Conservation (phyloP, 2,113 vertebrate genomes). For the Corynorhinus townsendii region DNA sequence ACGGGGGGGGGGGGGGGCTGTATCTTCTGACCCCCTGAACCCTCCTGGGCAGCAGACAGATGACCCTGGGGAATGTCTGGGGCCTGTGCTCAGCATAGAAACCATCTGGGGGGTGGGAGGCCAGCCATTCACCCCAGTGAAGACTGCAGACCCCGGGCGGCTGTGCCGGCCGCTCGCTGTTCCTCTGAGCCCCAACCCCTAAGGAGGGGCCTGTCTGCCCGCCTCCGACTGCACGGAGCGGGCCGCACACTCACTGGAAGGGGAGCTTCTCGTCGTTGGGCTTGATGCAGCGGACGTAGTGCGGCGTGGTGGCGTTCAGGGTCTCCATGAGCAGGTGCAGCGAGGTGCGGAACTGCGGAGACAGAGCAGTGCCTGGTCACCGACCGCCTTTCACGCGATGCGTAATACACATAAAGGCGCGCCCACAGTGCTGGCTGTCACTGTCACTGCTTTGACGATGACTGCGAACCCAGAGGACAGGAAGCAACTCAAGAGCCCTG, state of each 20-base stretch:
- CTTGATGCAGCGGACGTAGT: slow-evolving; percentile 98
- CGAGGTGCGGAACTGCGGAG: slow-evolving; percentile 91
- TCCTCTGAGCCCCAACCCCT: neutral
- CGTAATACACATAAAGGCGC: neutral
- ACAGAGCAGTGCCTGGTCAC: neutral
- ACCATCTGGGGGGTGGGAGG: fast-evolving
- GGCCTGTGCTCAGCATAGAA: neutral
- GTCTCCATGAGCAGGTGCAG: slow-evolving; percentile 96
- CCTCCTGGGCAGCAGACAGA: neutral
- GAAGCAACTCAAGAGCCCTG: neutral
- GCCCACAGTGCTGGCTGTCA: fast-evolving
- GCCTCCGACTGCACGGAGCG: fast-evolving
- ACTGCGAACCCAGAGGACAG: neutral
- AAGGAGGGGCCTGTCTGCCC: neutral
- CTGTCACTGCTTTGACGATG: no score
- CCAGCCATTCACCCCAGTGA: neutral
- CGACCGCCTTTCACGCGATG: no score
- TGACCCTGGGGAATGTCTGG: neutral
- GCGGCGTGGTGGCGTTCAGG: slow-evolving; percentile 92
- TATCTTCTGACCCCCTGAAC: neutral
- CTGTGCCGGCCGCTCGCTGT: fast-evolving
- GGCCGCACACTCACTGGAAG: slow-evolving; percentile 87
- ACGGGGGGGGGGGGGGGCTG: fast-evolving
- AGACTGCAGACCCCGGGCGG: neutral
- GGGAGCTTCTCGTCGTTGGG: slow-evolving; percentile 92